phyloP scores from a whole-genome alignment of 1,140 invertebrate species.

The Dreissena rostriformis region DNA sequence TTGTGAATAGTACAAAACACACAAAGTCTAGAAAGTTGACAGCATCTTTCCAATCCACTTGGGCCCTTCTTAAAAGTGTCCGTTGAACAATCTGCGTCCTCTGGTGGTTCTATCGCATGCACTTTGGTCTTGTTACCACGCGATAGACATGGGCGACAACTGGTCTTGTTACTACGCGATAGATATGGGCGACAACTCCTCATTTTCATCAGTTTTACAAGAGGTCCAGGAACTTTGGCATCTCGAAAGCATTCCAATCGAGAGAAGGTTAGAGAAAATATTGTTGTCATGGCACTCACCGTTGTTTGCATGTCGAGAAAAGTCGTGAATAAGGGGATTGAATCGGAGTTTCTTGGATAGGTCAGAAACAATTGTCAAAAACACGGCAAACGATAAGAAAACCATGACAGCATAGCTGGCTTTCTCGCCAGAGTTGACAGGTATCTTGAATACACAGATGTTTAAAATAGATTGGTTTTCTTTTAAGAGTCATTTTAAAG shows the following conservation, averaged over 20 bases:
- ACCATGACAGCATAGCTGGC: constrained; percentile 84
- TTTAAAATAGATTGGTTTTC: constrained; percentile 80
- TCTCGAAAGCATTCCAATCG: background rate
- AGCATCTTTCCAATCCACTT: no score
- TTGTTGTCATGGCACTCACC: background rate
- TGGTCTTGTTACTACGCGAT: no score
- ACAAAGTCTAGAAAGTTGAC: no score
- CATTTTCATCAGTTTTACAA: no score
- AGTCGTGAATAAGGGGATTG: background rate
- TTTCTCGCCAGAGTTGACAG: constrained; percentile 84
- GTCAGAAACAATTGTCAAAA: constrained; percentile 84
- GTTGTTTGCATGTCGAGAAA: background rate
- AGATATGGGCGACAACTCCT: no score
- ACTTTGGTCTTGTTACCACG: no score
- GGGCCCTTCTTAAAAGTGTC: no score
- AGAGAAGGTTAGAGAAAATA: background rate
- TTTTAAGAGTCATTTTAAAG: constrained; percentile 62
- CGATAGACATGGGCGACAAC: no score
- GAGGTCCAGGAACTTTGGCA: no score
- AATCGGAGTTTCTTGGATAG: constrained; percentile 79
- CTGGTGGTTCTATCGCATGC: no score
- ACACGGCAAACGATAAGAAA: constrained; percentile 84
- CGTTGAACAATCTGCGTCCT: no score
- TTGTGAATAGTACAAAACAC: no score
- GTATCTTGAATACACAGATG: constrained; percentile 84